Evolutionary conservation across 64 coral and sea anemone genomes (phyloP).

Genomic region (Stylophora pistillata): DNA sequence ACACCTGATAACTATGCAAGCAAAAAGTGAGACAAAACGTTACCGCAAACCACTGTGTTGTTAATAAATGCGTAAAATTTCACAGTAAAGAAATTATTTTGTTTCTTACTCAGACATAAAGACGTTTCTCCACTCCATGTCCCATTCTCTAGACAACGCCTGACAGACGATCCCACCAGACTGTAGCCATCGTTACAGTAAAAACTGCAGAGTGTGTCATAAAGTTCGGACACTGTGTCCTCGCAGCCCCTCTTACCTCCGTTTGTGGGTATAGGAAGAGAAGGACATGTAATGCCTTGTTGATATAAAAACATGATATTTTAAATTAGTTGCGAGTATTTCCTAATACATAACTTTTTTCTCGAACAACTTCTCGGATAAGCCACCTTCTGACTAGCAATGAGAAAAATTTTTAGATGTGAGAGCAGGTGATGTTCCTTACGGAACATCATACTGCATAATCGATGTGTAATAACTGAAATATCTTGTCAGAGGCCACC

Average conservation of each 20-base stretch:
- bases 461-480: no score
- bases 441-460: no score
- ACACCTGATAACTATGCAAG: conserved; percentile 16
- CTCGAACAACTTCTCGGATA: no score
- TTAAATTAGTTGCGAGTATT: no score
- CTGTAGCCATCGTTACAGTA: conserved; percentile 31
- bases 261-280: conserved; percentile 8
- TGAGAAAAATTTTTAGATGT: no score
- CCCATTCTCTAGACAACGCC: conserved; percentile 30
- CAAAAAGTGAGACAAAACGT: neutral
- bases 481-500: neutral
- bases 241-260: conserved; percentile 2
- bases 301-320: neutral
- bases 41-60: no score
- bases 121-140: conserved; percentile 35
- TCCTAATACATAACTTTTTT: no score
- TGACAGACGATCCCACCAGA: conserved; percentile 4
- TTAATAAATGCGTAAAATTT: no score
- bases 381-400: no score
- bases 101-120: conserved; percentile 26
- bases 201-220: conserved; percentile 31
- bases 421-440: no score
- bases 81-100: neutral
- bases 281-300: conserved; percentile 29
- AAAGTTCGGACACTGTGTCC: neutral